phyloP scores from a whole-genome alignment of 2,888 invertebrate genomes.

The Slavum lentiscoides region DNA sequence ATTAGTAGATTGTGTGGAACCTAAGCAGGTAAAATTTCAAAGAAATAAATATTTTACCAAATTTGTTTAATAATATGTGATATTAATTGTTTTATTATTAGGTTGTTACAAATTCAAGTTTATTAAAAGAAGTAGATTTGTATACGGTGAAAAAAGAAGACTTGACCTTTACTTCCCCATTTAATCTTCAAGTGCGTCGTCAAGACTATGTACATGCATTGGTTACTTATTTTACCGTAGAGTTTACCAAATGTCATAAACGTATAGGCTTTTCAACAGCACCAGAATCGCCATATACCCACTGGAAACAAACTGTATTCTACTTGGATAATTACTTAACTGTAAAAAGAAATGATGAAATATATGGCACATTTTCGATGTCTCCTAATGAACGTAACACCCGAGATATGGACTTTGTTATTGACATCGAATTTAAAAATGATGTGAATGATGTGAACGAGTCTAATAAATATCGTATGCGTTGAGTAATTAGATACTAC shows the following conservation, averaged over 20 bases:
- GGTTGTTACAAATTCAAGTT: conserved; percentile 92
- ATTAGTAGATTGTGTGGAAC: conserved; percentile 97
- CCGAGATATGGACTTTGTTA: conserved; percentile 93
- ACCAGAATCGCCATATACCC: conserved; percentile 96
- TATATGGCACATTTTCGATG: conserved; percentile 89
- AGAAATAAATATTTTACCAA: conserved; percentile 15
- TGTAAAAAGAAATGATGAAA: conserved; percentile 92
- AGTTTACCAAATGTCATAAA: conserved; percentile 99
- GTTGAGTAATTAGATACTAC: conserved; percentile 63
- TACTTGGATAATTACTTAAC: conserved; percentile 92
- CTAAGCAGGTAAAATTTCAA: conserved; percentile 73
- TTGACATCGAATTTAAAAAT: conserved; percentile 90
- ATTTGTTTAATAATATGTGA: not conserved
- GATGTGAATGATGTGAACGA: conserved; percentile 83
- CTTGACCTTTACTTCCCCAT: conserved; percentile 86
- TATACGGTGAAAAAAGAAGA: conserved; percentile 97
- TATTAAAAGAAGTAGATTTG: conserved; percentile 96
- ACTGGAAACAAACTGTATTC: conserved; percentile 99
- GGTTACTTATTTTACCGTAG: conserved; percentile 98
- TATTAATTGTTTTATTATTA: conserved; percentile 58
- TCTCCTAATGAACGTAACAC: conserved; percentile 95
- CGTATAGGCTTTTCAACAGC: conserved; percentile 97
- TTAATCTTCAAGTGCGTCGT: conserved; percentile 74
- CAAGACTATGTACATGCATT: conserved; percentile 97
- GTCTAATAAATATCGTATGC: conserved; percentile 87